Evolutionary conservation across 2,797 vertebrate genomes (phyloP).

Genomic region (Coregonus sp.): DNA sequence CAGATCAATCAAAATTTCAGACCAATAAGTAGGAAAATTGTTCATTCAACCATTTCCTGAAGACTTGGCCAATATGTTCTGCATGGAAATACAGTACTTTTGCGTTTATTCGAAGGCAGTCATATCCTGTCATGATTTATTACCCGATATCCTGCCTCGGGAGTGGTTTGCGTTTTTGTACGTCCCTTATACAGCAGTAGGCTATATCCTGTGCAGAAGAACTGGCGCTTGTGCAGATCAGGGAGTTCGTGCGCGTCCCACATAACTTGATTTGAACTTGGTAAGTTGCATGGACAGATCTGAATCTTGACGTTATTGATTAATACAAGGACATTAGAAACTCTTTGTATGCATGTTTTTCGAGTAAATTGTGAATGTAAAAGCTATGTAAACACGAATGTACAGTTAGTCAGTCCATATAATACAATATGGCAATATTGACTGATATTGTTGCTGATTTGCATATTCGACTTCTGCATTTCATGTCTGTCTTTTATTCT

Average conservation of each 20-base stretch:
- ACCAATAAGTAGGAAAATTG: neutral
- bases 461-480: neutral
- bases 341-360: no score
- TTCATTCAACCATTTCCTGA: neutral
- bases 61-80: neutral
- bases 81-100: neutral
- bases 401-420: neutral
- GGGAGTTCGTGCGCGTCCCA: neutral
- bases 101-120: neutral
- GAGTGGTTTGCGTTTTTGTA: neutral
- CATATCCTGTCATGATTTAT: neutral
- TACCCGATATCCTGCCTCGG: neutral
- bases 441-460: neutral
- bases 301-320: neutral
- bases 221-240: neutral
- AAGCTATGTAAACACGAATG: neutral
- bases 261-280: neutral
- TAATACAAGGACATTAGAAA: neutral
- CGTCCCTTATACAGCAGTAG: neutral
- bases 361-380: neutral
- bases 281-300: constrained; percentile 5
- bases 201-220: neutral
- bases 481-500: neutral
- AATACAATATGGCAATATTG: neutral
- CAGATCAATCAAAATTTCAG: neutral